Conservation (phyloP, 2,888 invertebrate genomes). For the Abrostola tripartita region DNA sequence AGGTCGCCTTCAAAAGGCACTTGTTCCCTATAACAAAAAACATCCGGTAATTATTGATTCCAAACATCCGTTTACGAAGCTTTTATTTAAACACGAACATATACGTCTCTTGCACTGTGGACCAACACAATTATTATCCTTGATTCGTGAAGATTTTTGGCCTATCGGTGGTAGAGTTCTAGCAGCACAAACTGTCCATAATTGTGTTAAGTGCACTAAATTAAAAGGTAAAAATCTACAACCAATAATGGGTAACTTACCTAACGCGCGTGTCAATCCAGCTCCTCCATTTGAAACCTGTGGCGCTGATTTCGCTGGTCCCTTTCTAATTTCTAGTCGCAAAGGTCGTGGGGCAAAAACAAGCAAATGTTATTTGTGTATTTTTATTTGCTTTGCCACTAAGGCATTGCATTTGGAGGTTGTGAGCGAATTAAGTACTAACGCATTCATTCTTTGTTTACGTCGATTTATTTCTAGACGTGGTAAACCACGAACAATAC, state of each 20-base stretch:
- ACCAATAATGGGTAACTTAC: slow-evolving; percentile 39
- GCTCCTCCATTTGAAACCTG: slow-evolving; percentile 3
- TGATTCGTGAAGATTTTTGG: slow-evolving; percentile 44
- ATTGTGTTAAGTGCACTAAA: slow-evolving; percentile 27
- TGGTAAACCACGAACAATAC: slow-evolving; percentile 12
- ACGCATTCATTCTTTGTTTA: slow-evolving; percentile 13
- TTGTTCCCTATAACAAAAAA: slow-evolving; percentile 22
- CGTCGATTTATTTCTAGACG: slow-evolving; percentile 9
- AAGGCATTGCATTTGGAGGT: slow-evolving; percentile 12
- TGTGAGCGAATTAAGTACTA: slow-evolving; percentile 11
- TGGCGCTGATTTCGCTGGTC: slow-evolving; percentile 21
- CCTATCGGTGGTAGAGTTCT: slow-evolving; percentile 38
- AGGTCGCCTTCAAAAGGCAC: slow-evolving; percentile 11
- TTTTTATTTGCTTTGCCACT: slow-evolving; percentile 19
- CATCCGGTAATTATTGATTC: slow-evolving; percentile 21
- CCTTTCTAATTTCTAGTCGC: slow-evolving; percentile 11
- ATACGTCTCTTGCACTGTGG: slow-evolving; percentile 14
- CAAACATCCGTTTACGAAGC: slow-evolving; percentile 30
- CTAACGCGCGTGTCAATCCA: slow-evolving; percentile 14
- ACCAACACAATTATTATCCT: slow-evolving; percentile 38
- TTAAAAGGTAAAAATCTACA: slow-evolving; percentile 19
- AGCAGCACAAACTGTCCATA: slow-evolving; percentile 17
- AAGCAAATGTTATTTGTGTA: slow-evolving; percentile 11
- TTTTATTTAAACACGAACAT: slow-evolving; percentile 33
- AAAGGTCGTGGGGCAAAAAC: slow-evolving; percentile 10